A percentile compares a stretch with the other conserved stretches of the same genome.
phyloP scores from a whole-genome alignment of 2,797 vertebrate genomes.

The Acipenser oxyrinchus region DNA sequence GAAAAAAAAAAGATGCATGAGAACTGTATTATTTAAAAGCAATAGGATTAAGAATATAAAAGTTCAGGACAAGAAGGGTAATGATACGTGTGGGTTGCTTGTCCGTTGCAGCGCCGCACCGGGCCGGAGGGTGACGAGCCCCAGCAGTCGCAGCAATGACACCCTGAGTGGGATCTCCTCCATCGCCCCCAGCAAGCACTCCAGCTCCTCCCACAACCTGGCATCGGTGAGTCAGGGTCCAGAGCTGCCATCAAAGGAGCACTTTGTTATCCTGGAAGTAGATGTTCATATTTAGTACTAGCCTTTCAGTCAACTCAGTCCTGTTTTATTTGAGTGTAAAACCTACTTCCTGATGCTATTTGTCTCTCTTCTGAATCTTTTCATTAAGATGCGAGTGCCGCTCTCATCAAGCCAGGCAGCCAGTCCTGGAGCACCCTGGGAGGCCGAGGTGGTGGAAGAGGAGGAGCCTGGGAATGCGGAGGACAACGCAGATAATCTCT shows the following conservation, averaged over 20 bases:
- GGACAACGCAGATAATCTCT: slow-evolving; percentile 87
- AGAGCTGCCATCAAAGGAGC: background rate
- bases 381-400: slow-evolving; percentile 56
- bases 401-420: slow-evolving; percentile 72
- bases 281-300: background rate
- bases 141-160: slow-evolving; percentile 88
- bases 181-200: slow-evolving; percentile 87
- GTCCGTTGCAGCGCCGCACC: slow-evolving; percentile 49
- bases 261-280: background rate
- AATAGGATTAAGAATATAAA: background rate
- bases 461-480: slow-evolving; percentile 67
- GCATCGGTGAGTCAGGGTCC: slow-evolving; percentile 59
- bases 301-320: background rate
- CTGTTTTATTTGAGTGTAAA: background rate
- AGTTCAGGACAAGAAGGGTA: background rate
- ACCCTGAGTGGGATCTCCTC: slow-evolving; percentile 91
- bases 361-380: background rate
- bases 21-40: background rate
- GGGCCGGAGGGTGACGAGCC: slow-evolving; percentile 80
- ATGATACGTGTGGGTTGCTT: slow-evolving; percentile 5
- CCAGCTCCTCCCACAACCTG: slow-evolving; percentile 88
- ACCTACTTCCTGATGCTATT: background rate
- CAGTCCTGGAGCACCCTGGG: slow-evolving; percentile 68
- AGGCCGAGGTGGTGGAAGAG: slow-evolving; percentile 54
- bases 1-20: background rate